Conservation (phyloP, 2,113 vertebrate species). For the Glaucidium brasilianum region DNA sequence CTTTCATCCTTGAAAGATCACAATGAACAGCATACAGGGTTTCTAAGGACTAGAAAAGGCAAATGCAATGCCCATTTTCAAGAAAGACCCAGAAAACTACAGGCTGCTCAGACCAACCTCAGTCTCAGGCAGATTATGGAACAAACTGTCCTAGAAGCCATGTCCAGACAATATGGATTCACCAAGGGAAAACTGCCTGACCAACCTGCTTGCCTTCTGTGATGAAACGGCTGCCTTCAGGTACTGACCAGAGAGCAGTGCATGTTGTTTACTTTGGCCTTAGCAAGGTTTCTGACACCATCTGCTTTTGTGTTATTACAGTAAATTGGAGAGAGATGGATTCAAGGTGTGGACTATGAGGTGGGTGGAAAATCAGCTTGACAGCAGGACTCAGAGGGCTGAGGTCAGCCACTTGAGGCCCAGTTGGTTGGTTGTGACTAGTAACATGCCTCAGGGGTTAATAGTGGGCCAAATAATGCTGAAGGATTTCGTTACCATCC, state of each 20-base stretch:
- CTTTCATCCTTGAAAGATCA: background rate
- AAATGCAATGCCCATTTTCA: background rate
- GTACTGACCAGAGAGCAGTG: background rate
- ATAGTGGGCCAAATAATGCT: background rate
- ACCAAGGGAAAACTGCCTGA: background rate
- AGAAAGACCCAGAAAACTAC: background rate
- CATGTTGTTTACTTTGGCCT: background rate
- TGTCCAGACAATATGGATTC: background rate
- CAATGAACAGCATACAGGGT: background rate
- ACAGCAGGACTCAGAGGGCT: background rate
- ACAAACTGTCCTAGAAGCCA: background rate
- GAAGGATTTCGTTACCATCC: background rate
- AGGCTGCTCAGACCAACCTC: background rate
- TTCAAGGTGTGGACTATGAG: background rate
- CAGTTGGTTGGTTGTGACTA: background rate
- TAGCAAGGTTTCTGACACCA: background rate
- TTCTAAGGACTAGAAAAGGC: background rate
- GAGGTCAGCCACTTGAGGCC: background rate
- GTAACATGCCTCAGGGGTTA: background rate
- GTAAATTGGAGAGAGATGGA: background rate
- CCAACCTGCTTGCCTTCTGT: background rate
- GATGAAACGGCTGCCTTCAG: background rate
- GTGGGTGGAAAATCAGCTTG: background rate
- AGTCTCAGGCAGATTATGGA: background rate
- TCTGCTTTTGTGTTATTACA: background rate